A percentile compares a stretch with the other conserved stretches of the same genome.
Conservation (phyloP, 2,888 invertebrate genomes). For the Agrochola macilenta region DNA sequence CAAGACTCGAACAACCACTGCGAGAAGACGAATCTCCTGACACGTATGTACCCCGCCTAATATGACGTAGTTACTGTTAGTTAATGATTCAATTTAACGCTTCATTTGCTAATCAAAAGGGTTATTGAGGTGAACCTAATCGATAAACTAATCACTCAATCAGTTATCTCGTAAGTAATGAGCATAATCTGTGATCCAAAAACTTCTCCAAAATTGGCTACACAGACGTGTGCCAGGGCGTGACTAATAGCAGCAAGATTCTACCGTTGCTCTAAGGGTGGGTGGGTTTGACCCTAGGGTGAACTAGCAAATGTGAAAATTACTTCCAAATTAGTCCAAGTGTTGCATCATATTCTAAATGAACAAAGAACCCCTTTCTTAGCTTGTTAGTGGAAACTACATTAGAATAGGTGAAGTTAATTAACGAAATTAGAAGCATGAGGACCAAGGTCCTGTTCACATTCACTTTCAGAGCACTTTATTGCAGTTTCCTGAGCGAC, state of each 20-base stretch:
- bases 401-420: conserved; percentile 16
- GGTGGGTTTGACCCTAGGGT: background rate
- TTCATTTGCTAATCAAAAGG: conserved; percentile 37
- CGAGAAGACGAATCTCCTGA: conserved; percentile 82
- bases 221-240: background rate
- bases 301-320: conserved; percentile 6
- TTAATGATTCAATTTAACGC: conserved; percentile 16
- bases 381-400: conserved; percentile 8
- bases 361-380: conserved; percentile 17
- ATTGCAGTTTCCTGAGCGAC: conserved; percentile 37
- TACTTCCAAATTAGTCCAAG: conserved; percentile 20
- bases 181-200: conserved; percentile 18
- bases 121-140: conserved; percentile 28
- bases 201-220: conserved; percentile 7
- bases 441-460: conserved; percentile 24
- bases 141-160: conserved; percentile 33
- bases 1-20: conserved; percentile 89
- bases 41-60: conserved; percentile 75
- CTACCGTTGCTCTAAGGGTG: background rate
- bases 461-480: conserved; percentile 33
- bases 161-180: conserved; percentile 29
- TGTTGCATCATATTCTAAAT: conserved; percentile 14
- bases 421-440: conserved; percentile 40
- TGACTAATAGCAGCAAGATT: background rate
- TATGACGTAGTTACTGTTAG: conserved; percentile 15